These are phyloP conservation scores for Tamias sibiricus DNA, from an alignment of 2,113 vertebrate genomes.

Conservation along the genomic window DNA sequence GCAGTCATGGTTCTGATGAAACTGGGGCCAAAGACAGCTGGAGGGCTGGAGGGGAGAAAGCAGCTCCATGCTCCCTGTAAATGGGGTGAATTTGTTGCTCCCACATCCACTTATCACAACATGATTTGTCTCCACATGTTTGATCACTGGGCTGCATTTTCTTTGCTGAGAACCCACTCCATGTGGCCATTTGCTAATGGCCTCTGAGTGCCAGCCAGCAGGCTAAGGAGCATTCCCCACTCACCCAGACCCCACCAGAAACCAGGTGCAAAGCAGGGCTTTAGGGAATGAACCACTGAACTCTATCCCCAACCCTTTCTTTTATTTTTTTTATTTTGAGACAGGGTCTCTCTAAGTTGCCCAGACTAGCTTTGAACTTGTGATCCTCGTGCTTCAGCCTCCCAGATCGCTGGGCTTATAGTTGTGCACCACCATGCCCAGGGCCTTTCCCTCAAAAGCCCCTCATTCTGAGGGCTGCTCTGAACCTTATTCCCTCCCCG, in stretches of 20 bases:
- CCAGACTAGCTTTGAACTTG: no score
- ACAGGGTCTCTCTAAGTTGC: no score
- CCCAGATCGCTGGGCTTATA: no score
- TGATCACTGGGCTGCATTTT: background rate
- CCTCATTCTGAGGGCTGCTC: background rate
- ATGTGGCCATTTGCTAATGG: no score
- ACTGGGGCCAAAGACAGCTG: background rate
- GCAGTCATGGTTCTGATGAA: background rate
- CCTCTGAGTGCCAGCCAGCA: background rate
- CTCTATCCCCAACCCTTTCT: no score
- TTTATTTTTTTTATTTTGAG: no score
- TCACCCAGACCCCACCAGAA: background rate
- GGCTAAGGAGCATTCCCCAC: background rate
- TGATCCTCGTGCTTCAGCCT: no score
- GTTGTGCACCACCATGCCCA: no score
- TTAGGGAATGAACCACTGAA: no score
- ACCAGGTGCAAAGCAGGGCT: background rate
- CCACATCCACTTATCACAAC: fast-evolving
- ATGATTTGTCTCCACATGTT: background rate
- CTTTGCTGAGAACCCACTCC: background rate
- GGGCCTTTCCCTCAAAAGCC: background rate
- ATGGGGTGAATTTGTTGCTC: fast-evolving
- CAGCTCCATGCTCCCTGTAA: background rate
- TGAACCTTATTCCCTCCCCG: background rate
- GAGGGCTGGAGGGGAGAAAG: background rate